Conservation (phyloP, 2,797 vertebrate species). For the Xenentodon cancila region DNA sequence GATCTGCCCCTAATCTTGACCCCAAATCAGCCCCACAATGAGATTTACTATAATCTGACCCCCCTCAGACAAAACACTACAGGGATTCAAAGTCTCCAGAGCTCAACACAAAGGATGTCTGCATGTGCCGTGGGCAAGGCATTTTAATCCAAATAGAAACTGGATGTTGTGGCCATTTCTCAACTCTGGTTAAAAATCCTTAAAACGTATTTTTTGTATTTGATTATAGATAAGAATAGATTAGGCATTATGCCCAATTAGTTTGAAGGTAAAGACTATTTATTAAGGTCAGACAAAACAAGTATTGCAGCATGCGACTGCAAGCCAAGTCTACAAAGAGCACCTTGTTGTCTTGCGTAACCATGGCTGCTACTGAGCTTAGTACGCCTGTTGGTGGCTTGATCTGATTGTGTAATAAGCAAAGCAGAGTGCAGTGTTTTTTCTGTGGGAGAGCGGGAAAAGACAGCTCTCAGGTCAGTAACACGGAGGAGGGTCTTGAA, state of each 20-base stretch:
- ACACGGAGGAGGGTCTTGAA: conserved; percentile 21
- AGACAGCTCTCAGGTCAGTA: conserved; percentile 37
- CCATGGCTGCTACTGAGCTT: conserved; percentile 34
- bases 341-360: conserved; percentile 57
- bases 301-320: not conserved
- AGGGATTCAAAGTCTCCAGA: conserved; percentile 6
- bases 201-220: not conserved
- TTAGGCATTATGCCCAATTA: not conserved
- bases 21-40: conserved; percentile 61
- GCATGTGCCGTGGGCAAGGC: conserved; percentile 5
- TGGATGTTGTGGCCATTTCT: not conserved
- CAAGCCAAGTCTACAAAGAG: conserved; percentile 35
- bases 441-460: conserved; percentile 14
- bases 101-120: conserved; percentile 58
- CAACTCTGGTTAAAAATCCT: conserved; percentile 6
- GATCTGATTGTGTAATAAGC: conserved; percentile 53
- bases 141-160: conserved; percentile 43
- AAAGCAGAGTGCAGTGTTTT: conserved; percentile 37
- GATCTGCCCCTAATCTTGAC: conserved; percentile 66
- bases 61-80: conserved; percentile 60
- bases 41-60: conserved; percentile 67
- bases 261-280: conserved; percentile 31
- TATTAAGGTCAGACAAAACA: conserved; percentile 41
- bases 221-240: not conserved
- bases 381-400: conserved; percentile 12